Evolutionary conservation across 2,113 vertebrate genomes (phyloP), one percentile per base, ranked within the genome.

Genomic region (Chlorodrepanis virens): DNA sequence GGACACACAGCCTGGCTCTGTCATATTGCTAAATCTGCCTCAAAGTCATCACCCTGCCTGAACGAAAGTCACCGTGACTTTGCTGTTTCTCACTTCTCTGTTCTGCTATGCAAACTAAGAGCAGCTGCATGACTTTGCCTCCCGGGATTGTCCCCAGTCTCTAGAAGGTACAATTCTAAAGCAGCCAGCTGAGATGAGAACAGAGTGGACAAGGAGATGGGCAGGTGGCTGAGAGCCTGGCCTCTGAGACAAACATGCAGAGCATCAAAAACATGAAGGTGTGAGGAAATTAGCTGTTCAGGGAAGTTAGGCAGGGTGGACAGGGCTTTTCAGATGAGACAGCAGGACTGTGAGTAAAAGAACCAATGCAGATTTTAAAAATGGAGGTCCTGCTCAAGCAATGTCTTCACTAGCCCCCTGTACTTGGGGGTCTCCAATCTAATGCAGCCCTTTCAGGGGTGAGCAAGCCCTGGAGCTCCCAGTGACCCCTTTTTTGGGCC

Each of bases 401-500:
- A 52, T 47, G 23, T 23, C 45, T 59, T 31, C 29, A 47, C 10
- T 25, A 52, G 23, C 3, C 5, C 3, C 21, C 63, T 67, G 31
- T 0, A 1, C 9, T 24, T 8, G 3, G 15, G 10, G 3, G 7
- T 31, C 12, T 11, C 31, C 9, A 69, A 6, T 1, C n/a, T 16
- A 5, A n/a, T 8, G 8, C 35, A 82, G 52, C 31, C 35, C 29
- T 85, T 85, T 39, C 23, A 24, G 47, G 45, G 28, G 5, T 33
- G 25, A 85, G 24, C 69, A 87, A 87, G 76, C 14, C 33, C 24
- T 33, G 6, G 27, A 92, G 31, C 16, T 78, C 60, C 52, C 56
- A 72, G 6, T 42, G 59, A 69, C 2, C 11, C 14, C 52, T 67
- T 42, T 83, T 15, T 53, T 35, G 29, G 39, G 44, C 31, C 2